Evolutionary conservation across 1,140 invertebrate species (phyloP).

Genomic region (Melanaphis sacchari): DNA sequence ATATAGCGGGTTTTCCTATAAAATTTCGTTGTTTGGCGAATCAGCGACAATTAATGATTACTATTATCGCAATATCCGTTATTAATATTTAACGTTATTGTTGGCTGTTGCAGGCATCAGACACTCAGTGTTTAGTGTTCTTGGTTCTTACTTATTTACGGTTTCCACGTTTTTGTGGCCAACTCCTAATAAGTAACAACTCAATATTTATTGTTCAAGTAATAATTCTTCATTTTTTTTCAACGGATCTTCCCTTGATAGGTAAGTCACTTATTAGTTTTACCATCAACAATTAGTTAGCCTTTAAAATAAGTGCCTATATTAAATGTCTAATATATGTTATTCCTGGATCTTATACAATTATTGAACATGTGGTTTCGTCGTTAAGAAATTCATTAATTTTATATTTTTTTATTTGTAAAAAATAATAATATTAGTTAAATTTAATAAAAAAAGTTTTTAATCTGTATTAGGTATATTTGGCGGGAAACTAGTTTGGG

Average conservation of each 20-base stretch:
- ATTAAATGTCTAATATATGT: not conserved
- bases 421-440: not conserved
- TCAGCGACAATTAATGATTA: not conserved
- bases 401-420: not conserved
- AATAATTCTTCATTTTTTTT: not conserved
- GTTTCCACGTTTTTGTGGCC: not conserved
- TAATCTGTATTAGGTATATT: not conserved
- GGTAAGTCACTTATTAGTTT: conserved; percentile 1
- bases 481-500: not conserved
- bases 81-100: not conserved
- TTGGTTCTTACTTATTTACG: not conserved
- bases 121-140: too few relatives aligned
- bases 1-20: conserved; percentile 12
- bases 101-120: too few relatives aligned
- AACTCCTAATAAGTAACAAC: not conserved
- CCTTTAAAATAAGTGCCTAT: not conserved
- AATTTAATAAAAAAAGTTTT: not conserved
- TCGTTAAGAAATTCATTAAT: not conserved
- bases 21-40: not conserved
- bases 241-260: not conserved
- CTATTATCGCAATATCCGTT: not conserved
- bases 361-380: not conserved
- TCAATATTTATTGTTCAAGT: not conserved
- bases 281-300: not conserved
- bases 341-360: too few relatives aligned